Base-by-base conservation (phyloP, 2,888 invertebrate species). In the Horisme vitalbata region DNA sequence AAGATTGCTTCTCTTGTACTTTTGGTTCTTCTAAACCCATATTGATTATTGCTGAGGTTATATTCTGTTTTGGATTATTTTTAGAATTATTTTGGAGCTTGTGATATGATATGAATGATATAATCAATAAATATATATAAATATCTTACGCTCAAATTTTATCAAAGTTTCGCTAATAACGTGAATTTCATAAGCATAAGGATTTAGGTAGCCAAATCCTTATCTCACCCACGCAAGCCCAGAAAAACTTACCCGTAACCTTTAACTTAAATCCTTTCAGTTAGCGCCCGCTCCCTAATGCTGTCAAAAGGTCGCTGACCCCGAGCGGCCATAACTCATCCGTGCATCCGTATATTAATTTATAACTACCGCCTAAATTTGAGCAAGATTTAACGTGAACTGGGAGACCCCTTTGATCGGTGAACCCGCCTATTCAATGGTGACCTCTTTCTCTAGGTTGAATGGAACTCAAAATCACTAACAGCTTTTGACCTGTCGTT, bases 241-340 rank as follows among this genome's bases (percentile, higher is more conserved):
- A 13, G 27, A 21, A 27, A 41, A 41, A 41, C 21, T n/a, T 41
- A 27, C 12, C 35, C 32, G 32, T n/a, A 10, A 21, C 20, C 18
- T 10, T 31, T 39, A 39, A 15, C 39, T 26, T 32, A 15, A 36
- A 27, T 36, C 36, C 43, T 32, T n/a, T n/a, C n/a, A 44, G 47
- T 51, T 41, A 31, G 38, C 41, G 44, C 41, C 24, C 26, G 39
- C 34, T 44, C 41, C 35, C 14, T 35, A 46, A 46, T 36, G 35
- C 43, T 55, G 54, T 59, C 55, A 55, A 65, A 60, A 54, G 62
- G 55, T 61, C 66, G 37, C 45, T 57, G 38, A 59, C 59, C 57
- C 23, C 20, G 11, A 49, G 24, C 36, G 27, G 60, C 57, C 55
- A 58, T 63, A 59, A 65, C 61, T 64, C 59, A 62, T 51, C 44